Conservation (phyloP, 2,888 invertebrate genomes). For the Halictus ligatus region DNA sequence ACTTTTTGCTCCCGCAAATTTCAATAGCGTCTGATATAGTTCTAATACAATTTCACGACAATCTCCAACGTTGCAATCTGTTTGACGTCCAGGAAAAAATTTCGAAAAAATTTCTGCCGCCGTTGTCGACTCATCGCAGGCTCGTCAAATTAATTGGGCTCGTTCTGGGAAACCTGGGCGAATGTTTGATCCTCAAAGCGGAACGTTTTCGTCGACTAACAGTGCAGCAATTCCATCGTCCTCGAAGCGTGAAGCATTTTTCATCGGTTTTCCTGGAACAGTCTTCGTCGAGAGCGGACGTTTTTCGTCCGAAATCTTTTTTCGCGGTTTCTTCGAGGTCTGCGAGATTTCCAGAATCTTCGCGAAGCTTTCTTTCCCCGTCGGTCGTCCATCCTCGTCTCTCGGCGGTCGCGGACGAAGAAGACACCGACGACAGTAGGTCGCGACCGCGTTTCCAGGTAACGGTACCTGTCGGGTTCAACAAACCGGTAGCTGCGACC, state of each 20-base stretch:
- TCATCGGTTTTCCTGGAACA: background rate
- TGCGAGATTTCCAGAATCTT: background rate
- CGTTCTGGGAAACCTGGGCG: background rate
- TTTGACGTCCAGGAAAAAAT: background rate
- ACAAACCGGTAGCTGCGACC: conserved; percentile 75
- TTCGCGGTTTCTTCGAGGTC: background rate
- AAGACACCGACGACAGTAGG: conserved; percentile 77
- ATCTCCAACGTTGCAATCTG: too few relatives aligned
- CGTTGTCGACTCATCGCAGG: background rate
- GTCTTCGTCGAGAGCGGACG: background rate
- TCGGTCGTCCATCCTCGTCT: background rate
- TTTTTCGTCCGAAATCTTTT: background rate
- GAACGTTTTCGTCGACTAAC: background rate
- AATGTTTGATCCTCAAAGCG: background rate
- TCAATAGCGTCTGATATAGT: too few relatives aligned
- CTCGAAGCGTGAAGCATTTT: background rate
- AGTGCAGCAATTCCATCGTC: background rate
- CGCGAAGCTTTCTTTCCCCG: background rate
- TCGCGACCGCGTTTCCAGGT: conserved; percentile 82
- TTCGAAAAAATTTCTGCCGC: background rate
- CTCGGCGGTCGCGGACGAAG: background rate
- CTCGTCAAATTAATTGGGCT: background rate
- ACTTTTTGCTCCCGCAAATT: too few relatives aligned
- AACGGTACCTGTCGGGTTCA: conserved; percentile 82
- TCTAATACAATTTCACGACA: too few relatives aligned